These are phyloP conservation scores for Drosophila fungiperda DNA, from an alignment of 2,888 invertebrate species.

Conservation along the genomic window DNA sequence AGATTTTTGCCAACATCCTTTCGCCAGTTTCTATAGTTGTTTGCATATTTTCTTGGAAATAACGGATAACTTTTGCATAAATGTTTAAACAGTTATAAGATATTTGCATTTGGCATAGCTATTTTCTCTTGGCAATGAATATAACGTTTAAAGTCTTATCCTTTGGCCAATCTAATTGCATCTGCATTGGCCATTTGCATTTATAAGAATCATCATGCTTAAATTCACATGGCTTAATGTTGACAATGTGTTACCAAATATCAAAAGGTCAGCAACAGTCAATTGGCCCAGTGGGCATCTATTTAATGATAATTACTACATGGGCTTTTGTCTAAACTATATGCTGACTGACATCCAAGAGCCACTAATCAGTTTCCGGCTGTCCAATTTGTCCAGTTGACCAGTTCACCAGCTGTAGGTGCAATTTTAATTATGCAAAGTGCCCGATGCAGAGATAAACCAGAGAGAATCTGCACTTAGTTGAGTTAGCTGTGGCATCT, in stretches of 20 bases:
- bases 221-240: constrained; percentile 4
- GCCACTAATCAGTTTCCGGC: constrained; percentile 28
- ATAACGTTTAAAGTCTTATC: constrained; percentile 10
- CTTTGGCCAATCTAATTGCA: constrained; percentile 37
- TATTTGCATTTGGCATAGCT: constrained; percentile 20
- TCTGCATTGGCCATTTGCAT: constrained; percentile 20
- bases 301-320: constrained; percentile 39
- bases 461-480: constrained; percentile 9
- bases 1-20: constrained; percentile 23
- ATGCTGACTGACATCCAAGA: constrained; percentile 42
- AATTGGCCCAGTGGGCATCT: constrained; percentile 1
- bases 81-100: constrained; percentile 6
- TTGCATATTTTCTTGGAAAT: constrained; percentile 44
- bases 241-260: constrained; percentile 23
- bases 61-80: constrained; percentile 34
- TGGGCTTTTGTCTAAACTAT: constrained; percentile 40
- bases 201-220: constrained; percentile 11
- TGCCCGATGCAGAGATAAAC: constrained; percentile 34
- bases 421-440: constrained; percentile 60
- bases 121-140: constrained; percentile 1
- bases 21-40: constrained; percentile 29
- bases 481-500: constrained; percentile 9
- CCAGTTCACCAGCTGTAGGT: constrained; percentile 9
- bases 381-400: not conserved
- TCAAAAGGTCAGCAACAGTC: constrained; percentile 14